These are phyloP conservation scores for Micromesistius poutassou DNA, from an alignment of 2,797 vertebrate species.

Conservation along the genomic window DNA sequence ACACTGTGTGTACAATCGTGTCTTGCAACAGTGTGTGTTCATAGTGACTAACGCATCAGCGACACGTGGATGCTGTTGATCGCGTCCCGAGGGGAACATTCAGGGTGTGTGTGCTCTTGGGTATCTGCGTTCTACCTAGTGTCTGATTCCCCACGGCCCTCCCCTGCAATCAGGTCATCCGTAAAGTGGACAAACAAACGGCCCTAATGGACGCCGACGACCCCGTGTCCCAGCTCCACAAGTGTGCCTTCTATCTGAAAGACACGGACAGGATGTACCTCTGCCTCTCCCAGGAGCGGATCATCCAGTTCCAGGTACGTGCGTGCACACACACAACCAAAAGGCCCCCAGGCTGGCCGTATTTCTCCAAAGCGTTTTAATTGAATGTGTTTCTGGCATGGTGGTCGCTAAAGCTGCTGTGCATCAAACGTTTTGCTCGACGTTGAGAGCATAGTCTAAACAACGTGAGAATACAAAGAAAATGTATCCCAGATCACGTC, in stretches of 20 bases:
- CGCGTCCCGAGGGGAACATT: neutral
- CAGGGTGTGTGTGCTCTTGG: neutral
- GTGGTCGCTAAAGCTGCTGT: neutral
- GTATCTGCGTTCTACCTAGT: neutral
- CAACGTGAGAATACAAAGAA: neutral
- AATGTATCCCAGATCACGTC: neutral
- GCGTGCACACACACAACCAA: neutral
- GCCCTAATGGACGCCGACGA: constrained; percentile 72
- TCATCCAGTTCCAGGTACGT: constrained; percentile 96
- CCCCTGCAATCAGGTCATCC: constrained; percentile 61
- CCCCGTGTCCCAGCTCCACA: constrained; percentile 75
- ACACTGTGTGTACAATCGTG: neutral
- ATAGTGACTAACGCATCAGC: neutral
- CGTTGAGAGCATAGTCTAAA: neutral
- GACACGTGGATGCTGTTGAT: no score
- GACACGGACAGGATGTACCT: constrained; percentile 78
- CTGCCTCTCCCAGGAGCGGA: constrained; percentile 95
- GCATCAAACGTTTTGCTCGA: neutral
- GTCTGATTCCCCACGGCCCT: neutral
- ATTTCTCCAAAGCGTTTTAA: no score
- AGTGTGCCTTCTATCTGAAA: constrained; percentile 76
- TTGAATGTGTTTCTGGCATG: no score
- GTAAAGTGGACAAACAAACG: constrained; percentile 76
- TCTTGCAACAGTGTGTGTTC: neutral
- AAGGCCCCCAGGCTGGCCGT: no score